phyloP scores from a whole-genome alignment of 2,888 invertebrate genomes.

The Torymus texanus region DNA sequence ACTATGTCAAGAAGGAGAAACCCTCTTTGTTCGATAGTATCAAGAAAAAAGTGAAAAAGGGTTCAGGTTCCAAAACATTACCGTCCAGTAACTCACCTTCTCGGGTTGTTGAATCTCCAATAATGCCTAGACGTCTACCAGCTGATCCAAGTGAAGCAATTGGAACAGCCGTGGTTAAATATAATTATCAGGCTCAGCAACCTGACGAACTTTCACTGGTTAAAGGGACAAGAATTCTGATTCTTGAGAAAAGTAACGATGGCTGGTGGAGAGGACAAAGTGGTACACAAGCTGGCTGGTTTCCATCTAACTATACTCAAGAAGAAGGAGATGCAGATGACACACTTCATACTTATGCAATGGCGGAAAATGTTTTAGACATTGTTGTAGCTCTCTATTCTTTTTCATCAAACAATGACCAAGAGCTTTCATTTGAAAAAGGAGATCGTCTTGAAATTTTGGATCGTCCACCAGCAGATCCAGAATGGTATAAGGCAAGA shows the following conservation, averaged over 20 bases:
- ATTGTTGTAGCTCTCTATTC: slow-evolving; percentile 97
- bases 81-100: slow-evolving; percentile 91
- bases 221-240: slow-evolving; percentile 95
- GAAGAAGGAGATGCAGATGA: slow-evolving; percentile 92
- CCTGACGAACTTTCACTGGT: slow-evolving; percentile 95
- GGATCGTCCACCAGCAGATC: slow-evolving; percentile 96
- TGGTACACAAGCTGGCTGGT: slow-evolving; percentile 88
- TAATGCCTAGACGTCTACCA: slow-evolving; percentile 83
- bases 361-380: slow-evolving; percentile 96
- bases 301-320: slow-evolving; percentile 98
- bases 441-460: slow-evolving; percentile 97
- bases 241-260: slow-evolving; percentile 98
- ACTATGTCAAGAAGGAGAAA: slow-evolving; percentile 98
- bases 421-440: slow-evolving; percentile 97
- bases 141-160: slow-evolving; percentile 92
- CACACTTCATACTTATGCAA: slow-evolving; percentile 92
- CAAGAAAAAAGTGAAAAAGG: slow-evolving; percentile 76
- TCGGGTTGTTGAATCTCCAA: slow-evolving; percentile 85
- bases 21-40: slow-evolving; percentile 94
- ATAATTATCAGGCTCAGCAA: slow-evolving; percentile 97
- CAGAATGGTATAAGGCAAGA: slow-evolving; percentile 98
- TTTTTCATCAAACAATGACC: slow-evolving; percentile 94
- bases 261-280: slow-evolving; percentile 98
- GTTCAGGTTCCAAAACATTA: slow-evolving; percentile 89
- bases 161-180: slow-evolving; percentile 93